phyloP scores from a whole-genome alignment of 1,140 invertebrate genomes.

The Euschistus heros region DNA sequence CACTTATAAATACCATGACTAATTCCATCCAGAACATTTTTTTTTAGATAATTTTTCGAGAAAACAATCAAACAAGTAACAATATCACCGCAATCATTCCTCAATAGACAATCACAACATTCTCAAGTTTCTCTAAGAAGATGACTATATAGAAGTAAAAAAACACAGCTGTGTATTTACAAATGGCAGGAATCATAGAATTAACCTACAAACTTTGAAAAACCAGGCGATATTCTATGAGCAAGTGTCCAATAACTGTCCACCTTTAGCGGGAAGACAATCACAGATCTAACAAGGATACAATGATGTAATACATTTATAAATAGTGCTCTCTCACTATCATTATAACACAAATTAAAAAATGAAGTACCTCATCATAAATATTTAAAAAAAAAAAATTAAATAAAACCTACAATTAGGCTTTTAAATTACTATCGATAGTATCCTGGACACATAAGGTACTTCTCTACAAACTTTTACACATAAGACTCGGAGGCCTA shows the following conservation, averaged over 20 bases:
- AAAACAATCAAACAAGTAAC: too few species aligned
- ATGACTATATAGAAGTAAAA: background rate
- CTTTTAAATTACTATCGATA: background rate
- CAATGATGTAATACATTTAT: background rate
- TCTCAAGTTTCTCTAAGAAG: background rate
- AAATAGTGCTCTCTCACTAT: background rate
- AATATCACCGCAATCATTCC: too few species aligned
- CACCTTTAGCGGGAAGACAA: background rate
- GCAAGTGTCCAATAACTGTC: conserved; percentile 8
- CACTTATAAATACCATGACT: too few species aligned
- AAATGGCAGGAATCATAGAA: conserved; percentile 6
- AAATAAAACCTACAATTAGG: background rate
- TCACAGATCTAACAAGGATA: background rate
- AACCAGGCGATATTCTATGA: conserved; percentile 6
- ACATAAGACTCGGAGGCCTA: background rate
- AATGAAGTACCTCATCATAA: too few species aligned
- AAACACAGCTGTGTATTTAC: conserved; percentile 7
- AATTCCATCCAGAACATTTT: too few species aligned
- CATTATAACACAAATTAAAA: too few species aligned
- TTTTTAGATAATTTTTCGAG: too few species aligned
- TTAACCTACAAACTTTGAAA: conserved; percentile 1
- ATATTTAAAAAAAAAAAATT: too few species aligned
- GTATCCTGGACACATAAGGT: background rate
- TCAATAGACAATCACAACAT: too few species aligned
- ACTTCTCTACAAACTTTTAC: background rate